These are phyloP conservation scores for Oncorhynchus masou DNA, from an alignment of 2,113 vertebrate genomes.

Conservation along the genomic window DNA sequence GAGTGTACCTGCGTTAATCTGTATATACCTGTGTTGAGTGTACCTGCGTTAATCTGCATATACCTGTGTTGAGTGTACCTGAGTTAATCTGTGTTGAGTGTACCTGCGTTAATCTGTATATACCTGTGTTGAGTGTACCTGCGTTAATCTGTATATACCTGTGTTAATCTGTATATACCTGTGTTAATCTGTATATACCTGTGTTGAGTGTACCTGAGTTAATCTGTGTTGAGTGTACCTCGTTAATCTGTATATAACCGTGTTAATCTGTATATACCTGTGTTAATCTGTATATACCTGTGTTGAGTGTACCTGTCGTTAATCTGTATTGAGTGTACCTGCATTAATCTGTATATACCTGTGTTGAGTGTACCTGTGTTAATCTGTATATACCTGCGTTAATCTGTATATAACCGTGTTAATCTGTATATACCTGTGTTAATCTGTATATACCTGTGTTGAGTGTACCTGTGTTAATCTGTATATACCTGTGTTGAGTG, in stretches of 20 bases:
- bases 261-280: no score
- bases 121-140: slow-evolving; percentile 57
- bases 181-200: neutral
- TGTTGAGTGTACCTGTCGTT: no score
- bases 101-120: slow-evolving; percentile 47
- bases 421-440: neutral
- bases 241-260: no score
- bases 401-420: neutral
- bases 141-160: neutral
- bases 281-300: no score
- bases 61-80: no score
- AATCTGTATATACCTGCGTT: no score
- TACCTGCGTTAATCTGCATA: neutral
- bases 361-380: neutral
- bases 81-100: neutral
- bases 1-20: neutral
- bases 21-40: neutral
- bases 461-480: no score
- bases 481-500: no score
- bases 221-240: no score
- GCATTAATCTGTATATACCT: neutral
- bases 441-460: no score
- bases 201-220: neutral
- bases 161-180: neutral
- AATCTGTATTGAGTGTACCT: no score